A percentile compares a stretch with the other conserved stretches of the same genome.
Evolutionary conservation across 2,888 invertebrate genomes (phyloP).

Genomic region (Drosophila subsilvestris): DNA sequence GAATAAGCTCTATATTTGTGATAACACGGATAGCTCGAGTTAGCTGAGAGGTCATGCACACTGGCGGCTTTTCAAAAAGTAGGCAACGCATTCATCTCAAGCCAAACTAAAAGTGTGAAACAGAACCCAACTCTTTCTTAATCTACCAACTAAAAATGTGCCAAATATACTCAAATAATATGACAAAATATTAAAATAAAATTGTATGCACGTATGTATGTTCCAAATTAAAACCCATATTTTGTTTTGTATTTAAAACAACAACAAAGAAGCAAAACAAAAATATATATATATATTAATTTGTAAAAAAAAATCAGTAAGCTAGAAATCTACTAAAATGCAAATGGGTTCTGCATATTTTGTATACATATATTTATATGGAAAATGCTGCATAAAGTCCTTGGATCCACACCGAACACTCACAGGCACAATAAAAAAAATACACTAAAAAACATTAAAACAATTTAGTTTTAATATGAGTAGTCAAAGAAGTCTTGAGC

Average conservation of each 20-base stretch:
- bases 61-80: conserved; percentile 3
- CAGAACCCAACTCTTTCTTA: conserved; percentile 8
- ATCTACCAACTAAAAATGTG: conserved; percentile 18
- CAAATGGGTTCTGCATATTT: background rate
- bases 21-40: background rate
- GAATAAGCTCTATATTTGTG: background rate
- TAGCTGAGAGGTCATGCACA: too few relatives aligned
- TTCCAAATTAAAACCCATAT: conserved; percentile 1
- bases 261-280: conserved; percentile 33
- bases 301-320: background rate
- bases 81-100: conserved; percentile 14
- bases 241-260: conserved; percentile 20
- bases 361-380: conserved; percentile 1
- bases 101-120: background rate
- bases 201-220: background rate
- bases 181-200: conserved; percentile 5
- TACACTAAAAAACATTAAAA: conserved; percentile 23
- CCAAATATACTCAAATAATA: conserved; percentile 9
- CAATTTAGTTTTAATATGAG: conserved; percentile 22
- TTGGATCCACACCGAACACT: conserved; percentile 39
- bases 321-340: conserved; percentile 21
- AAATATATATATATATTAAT: background rate
- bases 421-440: conserved; percentile 36
- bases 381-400: conserved; percentile 10
- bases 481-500: conserved; percentile 11